Percentiles rank a stretch among this genome's conserved stretches.
Conservation (phyloP, 2,888 invertebrate species). For the Anaspis maculata region DNA sequence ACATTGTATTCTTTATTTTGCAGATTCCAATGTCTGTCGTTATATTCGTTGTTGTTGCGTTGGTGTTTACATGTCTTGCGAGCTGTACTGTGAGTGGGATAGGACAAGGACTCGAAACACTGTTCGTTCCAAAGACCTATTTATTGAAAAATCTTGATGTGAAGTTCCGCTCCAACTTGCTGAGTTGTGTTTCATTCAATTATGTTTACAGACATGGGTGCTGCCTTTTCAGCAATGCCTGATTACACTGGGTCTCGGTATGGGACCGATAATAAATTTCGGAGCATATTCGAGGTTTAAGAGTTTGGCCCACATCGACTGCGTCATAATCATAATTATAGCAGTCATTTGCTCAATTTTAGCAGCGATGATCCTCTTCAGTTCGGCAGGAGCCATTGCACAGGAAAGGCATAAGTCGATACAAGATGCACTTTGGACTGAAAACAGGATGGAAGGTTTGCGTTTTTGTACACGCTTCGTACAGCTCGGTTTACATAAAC, state of each 20-base stretch:
- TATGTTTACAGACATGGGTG: conserved; percentile 19
- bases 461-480: too few species aligned
- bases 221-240: conserved; percentile 17
- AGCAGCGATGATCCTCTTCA: conserved; percentile 12
- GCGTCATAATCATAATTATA: conserved; percentile 10
- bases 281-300: conserved; percentile 16
- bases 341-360: conserved; percentile 14
- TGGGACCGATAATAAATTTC: conserved; percentile 20
- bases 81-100: too few species aligned
- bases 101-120: too few species aligned
- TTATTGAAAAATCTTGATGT: too few species aligned
- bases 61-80: too few species aligned
- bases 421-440: neutral
- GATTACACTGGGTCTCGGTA: conserved; percentile 17
- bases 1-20: too few species aligned
- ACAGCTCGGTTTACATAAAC: too few species aligned
- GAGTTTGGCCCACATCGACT: conserved; percentile 14
- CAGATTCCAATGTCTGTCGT: too few species aligned
- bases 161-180: conserved; percentile 1
- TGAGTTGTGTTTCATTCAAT: too few species aligned
- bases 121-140: too few species aligned
- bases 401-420: conserved; percentile 4
- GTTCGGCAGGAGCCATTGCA: conserved; percentile 15
- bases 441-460: conserved; percentile 1
- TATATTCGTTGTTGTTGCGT: too few species aligned